Percentiles rank a stretch among this genome's conserved stretches.
phyloP scores from a whole-genome alignment of 2,888 invertebrate genomes.

The Ashinkailepas kermadecensis region DNA sequence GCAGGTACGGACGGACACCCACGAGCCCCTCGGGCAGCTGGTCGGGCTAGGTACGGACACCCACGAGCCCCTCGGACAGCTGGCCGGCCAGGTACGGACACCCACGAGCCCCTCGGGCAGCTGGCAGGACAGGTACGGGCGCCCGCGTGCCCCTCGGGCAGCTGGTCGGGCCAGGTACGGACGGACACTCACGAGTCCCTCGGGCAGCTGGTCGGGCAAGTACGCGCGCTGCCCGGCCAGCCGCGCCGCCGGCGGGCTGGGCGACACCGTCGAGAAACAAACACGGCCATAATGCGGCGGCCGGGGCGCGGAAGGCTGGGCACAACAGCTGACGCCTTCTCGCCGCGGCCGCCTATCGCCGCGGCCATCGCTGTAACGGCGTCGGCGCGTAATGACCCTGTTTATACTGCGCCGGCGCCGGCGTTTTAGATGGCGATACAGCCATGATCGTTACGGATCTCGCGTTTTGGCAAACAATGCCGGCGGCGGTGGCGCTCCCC shows the following conservation, averaged over 20 bases:
- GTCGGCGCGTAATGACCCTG: neutral
- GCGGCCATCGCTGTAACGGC: slow-evolving; percentile 1
- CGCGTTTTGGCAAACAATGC: slow-evolving; percentile 11
- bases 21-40: no score
- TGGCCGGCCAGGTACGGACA: no score
- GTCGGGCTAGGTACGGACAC: no score
- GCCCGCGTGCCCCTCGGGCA: no score
- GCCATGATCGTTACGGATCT: slow-evolving; percentile 13
- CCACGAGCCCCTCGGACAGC: no score
- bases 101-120: no score
- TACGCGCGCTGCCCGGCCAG: no score
- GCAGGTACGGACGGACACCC: no score
- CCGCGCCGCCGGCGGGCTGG: neutral
- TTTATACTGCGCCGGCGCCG: neutral
- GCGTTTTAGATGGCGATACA: slow-evolving; percentile 16
- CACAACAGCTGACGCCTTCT: neutral
- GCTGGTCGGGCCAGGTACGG: no score
- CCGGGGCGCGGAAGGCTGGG: neutral
- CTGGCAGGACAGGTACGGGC: no score
- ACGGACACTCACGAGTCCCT: no score
- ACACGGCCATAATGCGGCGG: slow-evolving; percentile 15
- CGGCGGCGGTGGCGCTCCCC: neutral
- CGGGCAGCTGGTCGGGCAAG: no score
- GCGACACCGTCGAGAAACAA: neutral
- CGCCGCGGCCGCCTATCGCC: neutral